Conservation (phyloP, 1,140 invertebrate genomes). For the Bemisia tabaci region DNA sequence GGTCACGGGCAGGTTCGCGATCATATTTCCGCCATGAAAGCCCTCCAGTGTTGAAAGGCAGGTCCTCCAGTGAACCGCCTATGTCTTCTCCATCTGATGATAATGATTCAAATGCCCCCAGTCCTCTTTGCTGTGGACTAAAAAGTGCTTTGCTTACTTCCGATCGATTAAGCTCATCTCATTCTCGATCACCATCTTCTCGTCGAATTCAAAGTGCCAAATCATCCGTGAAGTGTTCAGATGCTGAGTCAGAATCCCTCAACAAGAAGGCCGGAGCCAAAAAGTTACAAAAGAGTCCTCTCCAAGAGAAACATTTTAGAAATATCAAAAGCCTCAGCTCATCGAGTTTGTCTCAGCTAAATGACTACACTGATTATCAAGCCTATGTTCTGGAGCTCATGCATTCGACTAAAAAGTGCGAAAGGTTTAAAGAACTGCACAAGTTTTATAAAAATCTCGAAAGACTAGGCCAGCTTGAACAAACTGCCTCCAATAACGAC, state of each 20-base stretch:
- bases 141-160: neutral
- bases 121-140: neutral
- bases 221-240: constrained; percentile 27
- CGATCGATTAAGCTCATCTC: constrained; percentile 22
- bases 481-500: constrained; percentile 51
- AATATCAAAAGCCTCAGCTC: constrained; percentile 33
- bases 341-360: constrained; percentile 30
- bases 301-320: constrained; percentile 26
- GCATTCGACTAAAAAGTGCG: constrained; percentile 55
- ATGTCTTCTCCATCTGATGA: constrained; percentile 15
- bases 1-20: neutral
- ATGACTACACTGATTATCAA: constrained; percentile 42
- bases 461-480: constrained; percentile 66
- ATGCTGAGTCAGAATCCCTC: constrained; percentile 22
- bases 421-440: constrained; percentile 70
- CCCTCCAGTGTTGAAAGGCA: constrained; percentile 23
- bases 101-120: neutral
- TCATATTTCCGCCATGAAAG: neutral
- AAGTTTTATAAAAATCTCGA: constrained; percentile 76
- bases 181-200: constrained; percentile 46
- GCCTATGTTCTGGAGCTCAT: constrained; percentile 55
- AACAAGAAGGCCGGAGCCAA: constrained; percentile 38
- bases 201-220: constrained; percentile 42
- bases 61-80: constrained; percentile 36
- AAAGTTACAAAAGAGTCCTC: constrained; percentile 30